Evolutionary conservation across 1,140 invertebrate genomes (phyloP), one percentile per base, ranked within the genome.

Genomic region (Centruroides sculpturatus): DNA sequence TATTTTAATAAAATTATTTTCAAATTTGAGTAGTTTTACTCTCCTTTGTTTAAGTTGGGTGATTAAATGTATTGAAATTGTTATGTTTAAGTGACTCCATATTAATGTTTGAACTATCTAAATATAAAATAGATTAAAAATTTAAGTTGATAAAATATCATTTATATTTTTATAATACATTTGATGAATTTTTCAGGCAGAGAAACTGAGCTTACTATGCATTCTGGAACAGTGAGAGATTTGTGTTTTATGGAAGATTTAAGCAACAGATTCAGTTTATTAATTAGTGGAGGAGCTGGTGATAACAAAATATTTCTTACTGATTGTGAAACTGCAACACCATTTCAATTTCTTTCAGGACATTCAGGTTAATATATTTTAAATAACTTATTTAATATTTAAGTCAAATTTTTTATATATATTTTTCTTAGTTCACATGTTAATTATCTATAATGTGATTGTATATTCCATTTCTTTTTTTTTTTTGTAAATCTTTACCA

Each of bases 301-400:
- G 92, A 98, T 73, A 97, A 93, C 76, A 96, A 97, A 74, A 95
- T 99, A 68, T 96, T 97, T 72, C 89, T 98, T 35, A 98, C 94
- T 2, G 96, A 99, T 74, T 98, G 94, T 74, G 85, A 86, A 49
- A 95, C 91, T 2, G 89, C 89, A 5, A 92, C 89, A 65, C 87
- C 93, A 4, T 92, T 96, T 73, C 86, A 95, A 71, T 85, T 89
- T 6, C 80, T 97, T 47, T 85, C 84, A 66, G 96, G 96, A 60
- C 96, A 99, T 73, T 87, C 87, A 53, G 90, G 79, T 81, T 62
- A 61, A 67, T 62, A 50, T 7, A n/a, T n/a, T 4, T n/a, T 49
- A 13, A 53, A 34, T 51, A 51, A 12, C 49, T 41, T 41, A 41
- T 41, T 41, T 41, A 41, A 41, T 41, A 41, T 23, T 23, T 23